Evolutionary conservation across 1,140 invertebrate genomes (phyloP).

Genomic region (Palaemon carinicauda): DNA sequence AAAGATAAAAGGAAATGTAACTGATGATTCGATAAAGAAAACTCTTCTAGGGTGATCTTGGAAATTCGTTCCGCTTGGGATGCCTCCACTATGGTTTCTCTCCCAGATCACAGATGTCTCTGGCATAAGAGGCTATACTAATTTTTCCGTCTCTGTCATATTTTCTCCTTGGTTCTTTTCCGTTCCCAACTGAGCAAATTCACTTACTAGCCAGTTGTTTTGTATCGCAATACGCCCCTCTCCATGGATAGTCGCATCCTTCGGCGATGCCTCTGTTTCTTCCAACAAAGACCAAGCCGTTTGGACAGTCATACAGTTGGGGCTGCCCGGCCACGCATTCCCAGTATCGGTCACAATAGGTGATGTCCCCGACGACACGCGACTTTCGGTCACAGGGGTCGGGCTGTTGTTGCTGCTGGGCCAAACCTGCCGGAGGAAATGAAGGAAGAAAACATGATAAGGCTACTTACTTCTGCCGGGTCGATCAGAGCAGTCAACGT

Average conservation of each 20-base stretch:
- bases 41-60: too few species aligned
- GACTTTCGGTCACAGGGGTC: constrained; percentile 81
- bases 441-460: not conserved
- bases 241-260: constrained; percentile 88
- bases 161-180: too few species aligned
- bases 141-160: too few species aligned
- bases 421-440: constrained; percentile 35
- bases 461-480: constrained; percentile 63
- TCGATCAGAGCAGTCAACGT: constrained; percentile 64
- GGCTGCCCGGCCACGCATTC: constrained; percentile 81
- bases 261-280: constrained; percentile 86
- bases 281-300: constrained; percentile 87
- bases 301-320: constrained; percentile 87
- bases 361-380: constrained; percentile 77
- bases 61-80: too few species aligned
- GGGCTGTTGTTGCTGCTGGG: constrained; percentile 67
- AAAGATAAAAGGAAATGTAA: too few species aligned
- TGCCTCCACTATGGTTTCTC: too few species aligned
- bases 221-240: constrained; percentile 83
- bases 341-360: constrained; percentile 88
- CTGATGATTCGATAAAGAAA: too few species aligned
- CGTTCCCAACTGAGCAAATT: not conserved
- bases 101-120: too few species aligned
- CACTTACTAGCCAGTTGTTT: constrained; percentile 77
- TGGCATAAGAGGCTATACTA: too few species aligned